These are phyloP conservation scores for Drosophila pullipes DNA, from an alignment of 2,888 invertebrate genomes.

Conservation along the genomic window DNA sequence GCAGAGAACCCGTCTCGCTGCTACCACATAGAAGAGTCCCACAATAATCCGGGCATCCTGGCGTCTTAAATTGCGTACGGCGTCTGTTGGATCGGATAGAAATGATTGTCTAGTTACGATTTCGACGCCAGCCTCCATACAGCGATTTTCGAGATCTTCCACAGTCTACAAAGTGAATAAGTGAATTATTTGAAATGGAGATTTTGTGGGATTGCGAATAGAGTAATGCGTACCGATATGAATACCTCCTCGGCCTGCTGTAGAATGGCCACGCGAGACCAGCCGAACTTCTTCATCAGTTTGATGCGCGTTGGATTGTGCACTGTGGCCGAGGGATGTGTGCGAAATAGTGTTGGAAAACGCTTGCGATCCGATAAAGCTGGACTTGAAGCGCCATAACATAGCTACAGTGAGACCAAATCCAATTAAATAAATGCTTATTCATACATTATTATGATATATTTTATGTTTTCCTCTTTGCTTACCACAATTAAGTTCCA, in stretches of 20 bases:
- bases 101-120: slow-evolving; percentile 98
- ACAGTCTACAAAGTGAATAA: slow-evolving; percentile 91
- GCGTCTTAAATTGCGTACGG: slow-evolving; percentile 96
- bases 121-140: slow-evolving; percentile 96
- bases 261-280: slow-evolving; percentile 98
- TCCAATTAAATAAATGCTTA: neutral
- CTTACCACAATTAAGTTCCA: slow-evolving; percentile 99
- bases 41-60: slow-evolving; percentile 99
- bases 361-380: slow-evolving; percentile 98
- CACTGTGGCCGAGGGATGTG: slow-evolving; percentile 99
- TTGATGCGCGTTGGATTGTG: slow-evolving; percentile 99
- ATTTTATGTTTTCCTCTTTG: slow-evolving; percentile 6
- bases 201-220: too few relatives aligned
- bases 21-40: slow-evolving; percentile 99
- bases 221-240: slow-evolving; percentile 90
- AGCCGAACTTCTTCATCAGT: slow-evolving; percentile 98
- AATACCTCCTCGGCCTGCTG: slow-evolving; percentile 99
- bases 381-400: slow-evolving; percentile 99
- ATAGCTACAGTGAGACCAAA: slow-evolving; percentile 88
- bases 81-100: slow-evolving; percentile 97
- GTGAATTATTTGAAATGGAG: slow-evolving; percentile 4
- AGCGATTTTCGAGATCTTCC: slow-evolving; percentile 97
- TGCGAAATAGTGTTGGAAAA: slow-evolving; percentile 99
- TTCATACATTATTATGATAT: neutral
- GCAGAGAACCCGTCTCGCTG: slow-evolving; percentile 97